A percentile compares a stretch with the other conserved stretches of the same genome.
Conservation (phyloP, 2,113 vertebrate genomes). For the Pimephales promelas region DNA sequence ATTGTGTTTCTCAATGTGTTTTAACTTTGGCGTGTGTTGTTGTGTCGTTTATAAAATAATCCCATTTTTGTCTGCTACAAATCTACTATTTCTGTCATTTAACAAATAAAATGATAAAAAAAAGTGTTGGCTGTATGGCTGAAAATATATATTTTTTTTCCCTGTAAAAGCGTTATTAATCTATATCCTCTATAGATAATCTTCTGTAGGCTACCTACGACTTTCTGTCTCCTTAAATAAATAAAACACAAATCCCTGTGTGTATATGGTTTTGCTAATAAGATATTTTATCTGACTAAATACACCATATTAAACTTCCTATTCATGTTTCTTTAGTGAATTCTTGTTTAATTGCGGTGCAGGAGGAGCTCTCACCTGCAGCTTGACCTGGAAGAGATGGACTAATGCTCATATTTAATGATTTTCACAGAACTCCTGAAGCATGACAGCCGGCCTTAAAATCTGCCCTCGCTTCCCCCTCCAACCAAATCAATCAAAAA, state of each 20-base stretch:
- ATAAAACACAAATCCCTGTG: neutral
- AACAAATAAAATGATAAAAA: neutral
- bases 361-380: slow-evolving; percentile 66
- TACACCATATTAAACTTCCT: neutral
- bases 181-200: neutral
- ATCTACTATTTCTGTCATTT: neutral
- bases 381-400: slow-evolving; percentile 71
- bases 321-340: neutral
- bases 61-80: neutral
- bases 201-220: no score
- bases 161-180: neutral
- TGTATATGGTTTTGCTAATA: neutral
- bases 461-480: slow-evolving; percentile 59
- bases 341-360: slow-evolving; percentile 61
- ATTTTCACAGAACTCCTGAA: slow-evolving; percentile 74
- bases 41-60: neutral
- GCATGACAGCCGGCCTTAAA: slow-evolving; percentile 70
- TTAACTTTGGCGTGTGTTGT: neutral
- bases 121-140: rapidly evolving
- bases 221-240: neutral
- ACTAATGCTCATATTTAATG: slow-evolving; percentile 76
- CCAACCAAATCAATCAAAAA: slow-evolving; percentile 65
- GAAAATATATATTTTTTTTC: neutral
- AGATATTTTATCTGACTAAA: neutral
- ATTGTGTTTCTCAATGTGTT: neutral